phyloP scores from a whole-genome alignment of 2,888 invertebrate genomes.

The Sarcophaga carnaria region DNA sequence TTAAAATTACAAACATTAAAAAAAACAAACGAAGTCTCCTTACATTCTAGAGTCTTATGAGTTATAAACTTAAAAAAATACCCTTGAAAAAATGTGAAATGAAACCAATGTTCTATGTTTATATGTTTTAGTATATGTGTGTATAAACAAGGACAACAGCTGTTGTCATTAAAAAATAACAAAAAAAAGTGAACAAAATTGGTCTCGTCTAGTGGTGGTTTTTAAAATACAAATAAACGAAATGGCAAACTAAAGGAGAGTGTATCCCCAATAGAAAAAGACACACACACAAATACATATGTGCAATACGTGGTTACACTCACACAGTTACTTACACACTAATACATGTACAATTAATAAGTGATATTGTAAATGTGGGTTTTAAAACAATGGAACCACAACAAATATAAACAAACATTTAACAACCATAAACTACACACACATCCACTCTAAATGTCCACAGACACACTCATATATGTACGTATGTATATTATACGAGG shows the following conservation, averaged over 20 bases:
- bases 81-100: slow-evolving; percentile 51
- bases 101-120: slow-evolving; percentile 8
- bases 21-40: not conserved
- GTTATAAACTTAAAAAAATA: not conserved
- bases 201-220: slow-evolving; percentile 34
- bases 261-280: slow-evolving; percentile 3
- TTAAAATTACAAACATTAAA: too few relatives aligned
- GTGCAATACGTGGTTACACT: not conserved
- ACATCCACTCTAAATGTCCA: not conserved
- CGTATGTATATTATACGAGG: not conserved
- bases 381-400: slow-evolving; percentile 58
- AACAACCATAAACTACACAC: slow-evolving; percentile 33
- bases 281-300: not conserved
- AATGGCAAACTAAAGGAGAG: slow-evolving; percentile 5
- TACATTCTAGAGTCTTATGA: not conserved
- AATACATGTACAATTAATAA: not conserved
- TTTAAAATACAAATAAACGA: not conserved
- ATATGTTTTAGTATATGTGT: slow-evolving; percentile 4
- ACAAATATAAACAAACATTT: slow-evolving; percentile 49
- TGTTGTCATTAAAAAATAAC: slow-evolving; percentile 50
- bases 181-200: slow-evolving; percentile 12
- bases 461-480: not conserved
- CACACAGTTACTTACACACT: not conserved
- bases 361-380: not conserved
- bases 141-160: slow-evolving; percentile 49